Evolutionary conservation across 2,113 vertebrate genomes (phyloP), one percentile per base, ranked within the genome.

Genomic region (Bostrychus sinensis): DNA sequence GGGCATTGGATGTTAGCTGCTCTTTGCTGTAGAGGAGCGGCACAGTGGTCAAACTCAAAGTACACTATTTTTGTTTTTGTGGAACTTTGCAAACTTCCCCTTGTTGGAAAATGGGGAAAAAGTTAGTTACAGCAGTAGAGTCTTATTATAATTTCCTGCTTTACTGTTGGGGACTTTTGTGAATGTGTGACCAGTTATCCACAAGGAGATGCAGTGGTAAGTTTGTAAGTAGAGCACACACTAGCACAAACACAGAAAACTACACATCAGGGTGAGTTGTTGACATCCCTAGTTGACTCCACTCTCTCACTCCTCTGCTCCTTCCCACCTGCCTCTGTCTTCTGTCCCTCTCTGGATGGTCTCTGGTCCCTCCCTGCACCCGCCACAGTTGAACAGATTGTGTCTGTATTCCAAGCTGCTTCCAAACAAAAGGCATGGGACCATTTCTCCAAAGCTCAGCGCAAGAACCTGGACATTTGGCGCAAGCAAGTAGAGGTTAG

Each of bases 381-480:
- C 46, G 86, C 93, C 91, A 85, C 94, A 98, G 96, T 98, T 94
- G 95, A 98, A 91, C 96, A 98, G 94, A 98, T 98, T 94, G 95
- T 98, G 91, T 96, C 95, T 91, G 95, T 98, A 92, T 98, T 98
- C 95, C 95, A 95, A 95, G 96, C 96, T 66, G 92, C 96, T 90
- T 97, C 95, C 94, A 98, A 98, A 95, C 96, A 98, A 94, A 98
- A 97, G 92, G 96, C 96, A 90, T 98, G 96, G 96, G 96, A 98
- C 95, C 96, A 98, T 96, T 98, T 98, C 94, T 96, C 96, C 92
- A 98, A 98, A 96, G 96, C 95, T 86, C 96, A 98, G 88, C 96
- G 96, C 91, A 98, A 97, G 95, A 98, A 98, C 93, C 94, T 98
- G 94, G 95, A 95, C 79, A 93, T 98, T 92, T 98, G 96, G 96